Base-by-base conservation (phyloP, 2,797 vertebrate genomes). In the Dendrocincla fuliginosa region DNA sequence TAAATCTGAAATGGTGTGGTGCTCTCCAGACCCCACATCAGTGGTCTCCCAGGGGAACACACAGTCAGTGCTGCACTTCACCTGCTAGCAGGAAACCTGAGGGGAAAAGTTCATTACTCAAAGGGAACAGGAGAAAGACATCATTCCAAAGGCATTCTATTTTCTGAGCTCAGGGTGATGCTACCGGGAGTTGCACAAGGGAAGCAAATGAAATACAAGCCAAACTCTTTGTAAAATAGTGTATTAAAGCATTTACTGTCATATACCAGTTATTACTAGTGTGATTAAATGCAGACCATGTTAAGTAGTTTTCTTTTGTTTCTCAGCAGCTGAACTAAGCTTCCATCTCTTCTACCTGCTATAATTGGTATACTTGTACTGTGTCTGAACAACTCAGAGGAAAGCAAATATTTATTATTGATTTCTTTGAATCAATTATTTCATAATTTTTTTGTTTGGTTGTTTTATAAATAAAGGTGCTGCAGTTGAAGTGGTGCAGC, bases 321-420 rank as follows among this genome's bases (percentile, higher is more conserved):
- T 97, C 81, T 96, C 76, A 94, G 93, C 89, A 94, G 84, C 93
- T 95, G 42, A 93, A 57, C 61, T 39, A 73, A 90, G 94, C 89
- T 87, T 95, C 84, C 92, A 94, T 95, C 93, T 96, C 82, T 94
- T 93, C 93, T 96, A 82, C 83, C 60, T 96, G 96, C 80, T 96
- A 87, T 33, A 47, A 91, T 92, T 79, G 85, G 93, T 97, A 93
- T 97, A 89, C 89, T 80, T 89, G 92, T 90, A 95, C 86, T 95
- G 93, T 97, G 94, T 97, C 91, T 88, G 93, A 97, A 92, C 81
- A 96, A 95, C 95, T 96, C 87, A 89, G 95, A 98, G 96, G 90
- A 97, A 96, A 97, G 52, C 93, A 97, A 97, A 84, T 98, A 97
- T 97, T 97, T 97, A 97, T 97, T 97, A 97, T 83, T 93, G 96